Conservation (phyloP, 2,888 invertebrate genomes). For the Noctua fimbriata region DNA sequence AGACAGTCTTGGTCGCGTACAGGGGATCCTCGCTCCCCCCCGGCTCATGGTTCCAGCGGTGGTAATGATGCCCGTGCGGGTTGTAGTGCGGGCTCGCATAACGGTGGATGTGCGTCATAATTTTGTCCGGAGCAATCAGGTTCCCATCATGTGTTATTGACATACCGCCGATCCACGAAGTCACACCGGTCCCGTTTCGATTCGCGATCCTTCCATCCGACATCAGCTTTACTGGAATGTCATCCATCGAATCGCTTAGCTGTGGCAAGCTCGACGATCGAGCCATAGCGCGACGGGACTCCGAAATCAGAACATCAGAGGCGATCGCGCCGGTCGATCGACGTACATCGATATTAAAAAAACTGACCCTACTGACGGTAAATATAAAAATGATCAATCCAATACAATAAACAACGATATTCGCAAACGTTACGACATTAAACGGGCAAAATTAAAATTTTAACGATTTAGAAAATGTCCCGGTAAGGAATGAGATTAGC, state of each 20-base stretch:
- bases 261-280: slow-evolving; percentile 82
- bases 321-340: slow-evolving; percentile 85
- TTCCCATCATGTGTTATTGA: slow-evolving; percentile 89
- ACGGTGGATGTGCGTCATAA: slow-evolving; percentile 88
- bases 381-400: slow-evolving; percentile 79
- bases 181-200: slow-evolving; percentile 85
- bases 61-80: slow-evolving; percentile 88
- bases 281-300: slow-evolving; percentile 85
- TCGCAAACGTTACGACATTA: slow-evolving; percentile 85
- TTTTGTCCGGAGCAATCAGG: slow-evolving; percentile 89
- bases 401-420: slow-evolving; percentile 83
- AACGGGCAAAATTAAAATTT: slow-evolving; percentile 80
- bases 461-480: slow-evolving; percentile 72
- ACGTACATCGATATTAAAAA: slow-evolving; percentile 76
- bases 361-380: slow-evolving; percentile 78
- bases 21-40: slow-evolving; percentile 89
- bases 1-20: slow-evolving; percentile 90
- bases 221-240: slow-evolving; percentile 90
- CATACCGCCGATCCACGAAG: slow-evolving; percentile 90
- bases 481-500: slow-evolving; percentile 77
- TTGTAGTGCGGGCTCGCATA: slow-evolving; percentile 89
- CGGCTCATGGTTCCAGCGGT: slow-evolving; percentile 88
- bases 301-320: slow-evolving; percentile 79
- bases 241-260: slow-evolving; percentile 89
- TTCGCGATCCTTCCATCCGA: slow-evolving; percentile 87